Percentiles rank a stretch among this genome's conserved stretches.
Evolutionary conservation across 2,113 vertebrate species (phyloP).

Genomic region (Machaerirhynchus nigripectus): DNA sequence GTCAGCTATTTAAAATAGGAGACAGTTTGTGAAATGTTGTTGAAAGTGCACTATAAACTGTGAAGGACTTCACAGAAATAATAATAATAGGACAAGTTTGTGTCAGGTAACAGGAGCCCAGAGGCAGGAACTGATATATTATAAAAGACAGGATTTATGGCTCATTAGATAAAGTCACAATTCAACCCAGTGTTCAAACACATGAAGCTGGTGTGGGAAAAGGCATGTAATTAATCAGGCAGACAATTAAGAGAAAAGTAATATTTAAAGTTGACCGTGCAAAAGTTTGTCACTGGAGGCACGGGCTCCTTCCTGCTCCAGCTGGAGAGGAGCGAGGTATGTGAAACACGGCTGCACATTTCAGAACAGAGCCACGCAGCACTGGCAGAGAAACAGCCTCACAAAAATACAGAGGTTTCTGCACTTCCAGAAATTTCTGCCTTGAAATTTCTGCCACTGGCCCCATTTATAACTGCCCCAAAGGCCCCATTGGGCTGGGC

Average conservation of each 20-base stretch:
- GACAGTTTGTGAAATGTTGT: neutral
- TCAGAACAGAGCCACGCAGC: neutral
- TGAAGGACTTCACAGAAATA: neutral
- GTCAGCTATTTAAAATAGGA: neutral
- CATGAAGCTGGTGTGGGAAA: neutral
- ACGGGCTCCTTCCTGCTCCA: neutral
- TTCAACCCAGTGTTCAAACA: neutral
- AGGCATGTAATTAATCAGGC: neutral
- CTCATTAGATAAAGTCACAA: constrained; percentile 44
- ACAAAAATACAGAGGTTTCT: neutral
- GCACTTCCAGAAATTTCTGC: neutral
- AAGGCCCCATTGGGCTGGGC: neutral
- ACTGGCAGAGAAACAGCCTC: neutral
- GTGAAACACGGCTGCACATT: fast-evolving
- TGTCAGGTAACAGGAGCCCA: constrained; percentile 9
- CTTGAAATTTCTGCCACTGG: too few relatives aligned
- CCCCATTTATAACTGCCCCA: too few relatives aligned
- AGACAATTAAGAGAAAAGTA: neutral
- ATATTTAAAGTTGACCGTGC: neutral
- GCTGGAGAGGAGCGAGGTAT: neutral
- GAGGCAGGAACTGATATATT: constrained; percentile 17
- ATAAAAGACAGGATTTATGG: constrained; percentile 35
- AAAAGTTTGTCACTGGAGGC: neutral
- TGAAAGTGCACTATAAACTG: neutral
- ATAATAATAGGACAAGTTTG: neutral